Percentiles rank a stretch among this genome's conserved stretches.
Conservation (phyloP, 1,140 invertebrate species). For the Bombyx mandarina region DNA sequence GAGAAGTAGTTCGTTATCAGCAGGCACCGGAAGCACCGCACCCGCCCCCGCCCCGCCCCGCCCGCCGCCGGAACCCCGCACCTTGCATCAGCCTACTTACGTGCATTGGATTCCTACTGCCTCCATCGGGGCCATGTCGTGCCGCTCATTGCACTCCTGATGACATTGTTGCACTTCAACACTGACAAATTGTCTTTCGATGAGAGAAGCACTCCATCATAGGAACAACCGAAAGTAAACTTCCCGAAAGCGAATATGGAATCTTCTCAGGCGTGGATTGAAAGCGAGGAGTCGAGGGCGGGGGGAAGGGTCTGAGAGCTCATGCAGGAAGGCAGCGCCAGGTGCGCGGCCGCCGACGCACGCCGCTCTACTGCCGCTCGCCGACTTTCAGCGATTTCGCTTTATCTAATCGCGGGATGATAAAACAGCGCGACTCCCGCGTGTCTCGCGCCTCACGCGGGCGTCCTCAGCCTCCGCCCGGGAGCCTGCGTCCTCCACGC, state of each 20-base stretch:
- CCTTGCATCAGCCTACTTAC: neutral
- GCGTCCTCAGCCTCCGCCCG: neutral
- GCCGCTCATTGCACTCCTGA: slow-evolving; percentile 7
- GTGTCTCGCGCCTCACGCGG: slow-evolving; percentile 15
- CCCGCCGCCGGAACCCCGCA: neutral
- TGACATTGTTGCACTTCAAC: slow-evolving; percentile 45
- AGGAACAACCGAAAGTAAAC: too few relatives aligned
- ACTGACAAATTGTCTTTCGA: slow-evolving; percentile 29
- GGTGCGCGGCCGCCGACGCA: slow-evolving; percentile 16
- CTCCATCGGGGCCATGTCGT: slow-evolving; percentile 1
- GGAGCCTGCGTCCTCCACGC: too few relatives aligned
- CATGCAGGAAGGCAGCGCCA: slow-evolving; percentile 20
- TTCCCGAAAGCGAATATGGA: too few relatives aligned
- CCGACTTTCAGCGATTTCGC: slow-evolving; percentile 37
- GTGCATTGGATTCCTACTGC: too few relatives aligned
- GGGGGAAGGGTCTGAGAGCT: slow-evolving; percentile 13
- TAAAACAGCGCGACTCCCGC: slow-evolving; percentile 33
- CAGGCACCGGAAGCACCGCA: neutral
- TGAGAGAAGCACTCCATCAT: slow-evolving; percentile 15
- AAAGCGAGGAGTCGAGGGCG: slow-evolving; percentile 1
- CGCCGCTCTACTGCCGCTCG: slow-evolving; percentile 27
- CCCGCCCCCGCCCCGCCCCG: neutral
- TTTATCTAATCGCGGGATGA: slow-evolving; percentile 53
- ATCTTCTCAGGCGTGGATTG: too few relatives aligned
- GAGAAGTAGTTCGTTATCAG: neutral